Conservation (phyloP, 2,888 invertebrate species). For the Amphipoea lucens region DNA sequence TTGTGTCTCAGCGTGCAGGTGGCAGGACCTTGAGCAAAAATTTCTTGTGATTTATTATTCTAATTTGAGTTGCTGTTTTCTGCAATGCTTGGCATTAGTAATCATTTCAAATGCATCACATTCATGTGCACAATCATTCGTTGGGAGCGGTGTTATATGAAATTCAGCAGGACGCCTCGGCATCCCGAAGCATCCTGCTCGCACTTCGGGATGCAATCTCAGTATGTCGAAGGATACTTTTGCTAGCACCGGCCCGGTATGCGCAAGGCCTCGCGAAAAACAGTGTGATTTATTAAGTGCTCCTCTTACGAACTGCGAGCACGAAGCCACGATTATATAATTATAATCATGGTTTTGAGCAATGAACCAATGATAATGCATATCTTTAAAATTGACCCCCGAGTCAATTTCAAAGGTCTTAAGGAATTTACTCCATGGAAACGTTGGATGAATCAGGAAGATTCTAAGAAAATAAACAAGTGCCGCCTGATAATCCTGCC, state of each 20-base stretch:
- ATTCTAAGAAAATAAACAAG: slow-evolving; percentile 5
- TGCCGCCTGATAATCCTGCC: background rate
- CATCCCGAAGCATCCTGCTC: slow-evolving; percentile 52
- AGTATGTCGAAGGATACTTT: slow-evolving; percentile 41
- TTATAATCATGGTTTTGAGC: slow-evolving; percentile 31
- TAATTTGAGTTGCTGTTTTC: slow-evolving; percentile 40
- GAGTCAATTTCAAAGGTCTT: background rate
- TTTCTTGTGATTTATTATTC: slow-evolving; percentile 28
- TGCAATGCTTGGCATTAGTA: slow-evolving; percentile 48
- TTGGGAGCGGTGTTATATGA: slow-evolving; percentile 16
- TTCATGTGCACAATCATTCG: slow-evolving; percentile 35
- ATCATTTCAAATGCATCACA: slow-evolving; percentile 42
- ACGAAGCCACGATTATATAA: slow-evolving; percentile 10
- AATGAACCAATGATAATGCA: background rate
- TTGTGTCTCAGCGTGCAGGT: slow-evolving; percentile 33
- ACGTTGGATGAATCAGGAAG: background rate
- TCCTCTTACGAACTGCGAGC: background rate
- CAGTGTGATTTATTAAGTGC: slow-evolving; percentile 11
- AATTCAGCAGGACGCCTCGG: slow-evolving; percentile 21
- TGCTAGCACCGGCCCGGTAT: slow-evolving; percentile 31
- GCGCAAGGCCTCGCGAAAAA: slow-evolving; percentile 3
- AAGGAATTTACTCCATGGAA: background rate
- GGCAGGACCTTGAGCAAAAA: slow-evolving; percentile 22
- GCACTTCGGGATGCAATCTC: slow-evolving; percentile 32
- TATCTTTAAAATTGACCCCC: background rate